Evolutionary conservation across 2,888 invertebrate species (phyloP).

Genomic region (Geotrupes spiniger): DNA sequence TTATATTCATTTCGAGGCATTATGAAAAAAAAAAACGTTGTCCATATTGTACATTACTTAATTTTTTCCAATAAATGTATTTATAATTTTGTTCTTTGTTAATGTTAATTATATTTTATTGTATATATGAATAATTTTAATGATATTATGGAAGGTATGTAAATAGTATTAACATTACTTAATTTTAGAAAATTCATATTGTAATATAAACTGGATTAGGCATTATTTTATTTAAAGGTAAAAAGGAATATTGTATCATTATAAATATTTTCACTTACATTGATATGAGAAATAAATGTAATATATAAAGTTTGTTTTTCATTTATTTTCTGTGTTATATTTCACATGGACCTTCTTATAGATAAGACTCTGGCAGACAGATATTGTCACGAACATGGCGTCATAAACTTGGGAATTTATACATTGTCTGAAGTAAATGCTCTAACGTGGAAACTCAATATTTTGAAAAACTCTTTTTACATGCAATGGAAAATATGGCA

Average conservation of each 20-base stretch:
- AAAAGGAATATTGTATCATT: conserved; percentile 40
- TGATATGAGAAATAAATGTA: conserved; percentile 37
- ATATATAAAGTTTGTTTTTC: conserved; percentile 13
- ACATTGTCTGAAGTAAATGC: no score
- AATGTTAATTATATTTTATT: conserved; percentile 18
- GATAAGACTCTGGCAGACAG: no score
- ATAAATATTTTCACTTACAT: conserved; percentile 45
- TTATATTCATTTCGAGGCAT: no score
- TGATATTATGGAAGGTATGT: conserved; percentile 25
- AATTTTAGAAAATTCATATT: conserved; percentile 34
- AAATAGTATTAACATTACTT: conserved; percentile 37
- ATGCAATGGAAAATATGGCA: no score
- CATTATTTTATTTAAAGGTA: conserved; percentile 17
- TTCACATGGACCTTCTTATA: no score
- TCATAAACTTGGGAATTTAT: no score
- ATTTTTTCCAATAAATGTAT: conserved; percentile 2
- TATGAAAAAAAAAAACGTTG: no score
- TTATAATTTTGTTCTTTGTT: conserved; percentile 5
- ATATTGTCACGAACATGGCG: no score
- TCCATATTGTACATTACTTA: no score
- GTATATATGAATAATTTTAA: conserved; percentile 23
- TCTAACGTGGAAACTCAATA: no score
- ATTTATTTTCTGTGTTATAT: no score
- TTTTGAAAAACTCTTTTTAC: no score
- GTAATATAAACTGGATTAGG: conserved; percentile 32